These are phyloP conservation scores for Peromyscus attwateri DNA, from an alignment of 2,797 vertebrate genomes.

Conservation along the genomic window DNA sequence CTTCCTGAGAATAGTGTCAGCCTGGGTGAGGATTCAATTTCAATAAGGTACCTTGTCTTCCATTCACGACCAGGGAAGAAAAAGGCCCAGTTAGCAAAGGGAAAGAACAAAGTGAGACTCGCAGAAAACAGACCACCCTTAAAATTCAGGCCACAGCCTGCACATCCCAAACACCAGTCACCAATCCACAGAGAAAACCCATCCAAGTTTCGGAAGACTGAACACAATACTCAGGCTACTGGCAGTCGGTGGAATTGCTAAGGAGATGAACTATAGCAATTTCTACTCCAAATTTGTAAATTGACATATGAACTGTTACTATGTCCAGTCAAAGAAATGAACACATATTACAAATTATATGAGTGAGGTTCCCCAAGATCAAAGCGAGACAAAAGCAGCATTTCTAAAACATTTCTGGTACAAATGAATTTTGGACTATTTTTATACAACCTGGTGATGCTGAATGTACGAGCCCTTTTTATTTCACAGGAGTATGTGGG, in stretches of 20 bases:
- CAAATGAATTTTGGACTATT: neutral
- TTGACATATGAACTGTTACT: neutral
- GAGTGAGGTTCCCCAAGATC: neutral
- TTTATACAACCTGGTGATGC: slow-evolving; percentile 1
- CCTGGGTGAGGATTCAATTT: neutral
- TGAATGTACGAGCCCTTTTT: neutral
- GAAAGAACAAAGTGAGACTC: neutral
- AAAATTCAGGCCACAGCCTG: neutral
- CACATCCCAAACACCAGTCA: neutral
- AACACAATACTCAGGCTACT: neutral
- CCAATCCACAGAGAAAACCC: neutral
- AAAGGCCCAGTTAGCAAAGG: slow-evolving; percentile 33
- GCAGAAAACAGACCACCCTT: neutral
- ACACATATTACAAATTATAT: slow-evolving; percentile 1
- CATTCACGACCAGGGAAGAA: neutral
- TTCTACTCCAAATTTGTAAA: slow-evolving; percentile 12
- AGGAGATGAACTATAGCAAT: neutral
- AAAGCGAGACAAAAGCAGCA: neutral
- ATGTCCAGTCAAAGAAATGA: neutral
- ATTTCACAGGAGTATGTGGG: neutral
- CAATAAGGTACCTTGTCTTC: neutral
- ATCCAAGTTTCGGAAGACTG: neutral
- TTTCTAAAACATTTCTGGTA: slow-evolving; percentile 7
- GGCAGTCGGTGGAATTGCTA: neutral
- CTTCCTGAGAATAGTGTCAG: neutral